These are phyloP conservation scores for Temnopleurus reevesii DNA, from an alignment of 53 echinoderm and acorn worm species.

Conservation along the genomic window DNA sequence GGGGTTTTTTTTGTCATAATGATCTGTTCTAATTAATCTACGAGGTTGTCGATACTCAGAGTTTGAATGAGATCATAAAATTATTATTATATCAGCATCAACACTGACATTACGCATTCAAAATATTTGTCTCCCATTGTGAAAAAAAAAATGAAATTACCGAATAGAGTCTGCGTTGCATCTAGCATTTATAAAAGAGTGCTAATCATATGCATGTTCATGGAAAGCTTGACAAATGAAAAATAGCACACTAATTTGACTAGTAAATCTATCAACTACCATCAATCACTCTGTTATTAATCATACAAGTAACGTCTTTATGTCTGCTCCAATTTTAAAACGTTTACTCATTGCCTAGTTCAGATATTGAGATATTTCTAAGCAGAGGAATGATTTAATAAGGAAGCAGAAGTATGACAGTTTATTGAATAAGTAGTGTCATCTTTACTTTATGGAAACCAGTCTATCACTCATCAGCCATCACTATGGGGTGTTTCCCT, in stretches of 20 bases:
- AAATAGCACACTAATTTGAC: background rate
- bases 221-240: background rate
- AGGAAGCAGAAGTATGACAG: background rate
- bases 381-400: background rate
- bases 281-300: conserved; percentile 5
- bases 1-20: too few relatives aligned
- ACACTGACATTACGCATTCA: too few relatives aligned
- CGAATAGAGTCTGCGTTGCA: too few relatives aligned
- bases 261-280: conserved; percentile 8
- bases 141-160: too few relatives aligned
- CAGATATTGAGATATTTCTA: background rate
- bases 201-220: background rate
- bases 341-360: background rate
- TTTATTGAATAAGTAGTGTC: background rate
- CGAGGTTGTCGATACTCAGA: too few relatives aligned
- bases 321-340: background rate
- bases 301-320: background rate
- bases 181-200: background rate
- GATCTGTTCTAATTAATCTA: too few relatives aligned
- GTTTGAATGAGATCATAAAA: too few relatives aligned
- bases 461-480: background rate
- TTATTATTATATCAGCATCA: too few relatives aligned
- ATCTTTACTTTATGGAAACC: background rate
- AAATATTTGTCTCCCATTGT: too few relatives aligned
- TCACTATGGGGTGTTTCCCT: background rate